These are phyloP conservation scores for Panorpa germanica DNA, from an alignment of 2,888 invertebrate species.

Conservation along the genomic window DNA sequence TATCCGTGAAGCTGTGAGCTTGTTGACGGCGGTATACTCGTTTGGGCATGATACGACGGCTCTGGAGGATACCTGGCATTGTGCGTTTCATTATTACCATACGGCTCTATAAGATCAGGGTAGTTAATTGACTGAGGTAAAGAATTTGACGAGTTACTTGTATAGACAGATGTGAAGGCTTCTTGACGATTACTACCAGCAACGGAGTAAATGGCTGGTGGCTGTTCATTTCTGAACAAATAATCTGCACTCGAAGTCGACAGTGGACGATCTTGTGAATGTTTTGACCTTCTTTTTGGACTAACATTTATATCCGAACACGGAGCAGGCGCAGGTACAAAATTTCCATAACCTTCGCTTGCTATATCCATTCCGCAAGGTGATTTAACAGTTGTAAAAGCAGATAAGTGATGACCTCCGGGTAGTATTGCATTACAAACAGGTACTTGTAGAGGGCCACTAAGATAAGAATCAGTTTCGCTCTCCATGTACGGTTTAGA, in stretches of 20 bases:
- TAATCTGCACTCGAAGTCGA: slow-evolving; percentile 22
- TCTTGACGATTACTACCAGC: slow-evolving; percentile 52
- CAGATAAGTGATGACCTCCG: slow-evolving; percentile 30
- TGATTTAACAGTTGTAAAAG: slow-evolving; percentile 32
- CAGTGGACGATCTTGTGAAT: slow-evolving; percentile 18
- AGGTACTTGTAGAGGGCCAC: slow-evolving; percentile 14
- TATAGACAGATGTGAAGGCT: slow-evolving; percentile 54
- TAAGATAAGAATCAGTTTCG: slow-evolving; percentile 30
- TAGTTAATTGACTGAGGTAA: slow-evolving; percentile 42
- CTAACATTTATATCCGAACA: slow-evolving; percentile 28
- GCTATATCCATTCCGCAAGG: slow-evolving; percentile 27
- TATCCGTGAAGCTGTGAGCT: slow-evolving; percentile 21
- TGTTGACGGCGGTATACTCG: slow-evolving; percentile 26
- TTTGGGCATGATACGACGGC: slow-evolving; percentile 35
- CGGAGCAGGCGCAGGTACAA: slow-evolving; percentile 31
- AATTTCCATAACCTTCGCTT: slow-evolving; percentile 26
- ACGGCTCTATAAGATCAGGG: slow-evolving; percentile 47
- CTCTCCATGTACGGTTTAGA: slow-evolving; percentile 33
- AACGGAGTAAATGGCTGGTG: slow-evolving; percentile 53
- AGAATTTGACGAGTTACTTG: slow-evolving; percentile 41
- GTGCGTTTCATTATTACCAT: slow-evolving; percentile 26
- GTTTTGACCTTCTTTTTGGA: slow-evolving; percentile 25
- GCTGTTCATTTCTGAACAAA: slow-evolving; percentile 30
- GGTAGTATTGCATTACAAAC: slow-evolving; percentile 20
- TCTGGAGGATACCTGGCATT: slow-evolving; percentile 29